A percentile compares a stretch with the other conserved stretches of the same genome.
These are phyloP conservation scores for Poeciliopsis paucimaculata DNA, from an alignment of 2,797 vertebrate genomes.

Conservation along the genomic window DNA sequence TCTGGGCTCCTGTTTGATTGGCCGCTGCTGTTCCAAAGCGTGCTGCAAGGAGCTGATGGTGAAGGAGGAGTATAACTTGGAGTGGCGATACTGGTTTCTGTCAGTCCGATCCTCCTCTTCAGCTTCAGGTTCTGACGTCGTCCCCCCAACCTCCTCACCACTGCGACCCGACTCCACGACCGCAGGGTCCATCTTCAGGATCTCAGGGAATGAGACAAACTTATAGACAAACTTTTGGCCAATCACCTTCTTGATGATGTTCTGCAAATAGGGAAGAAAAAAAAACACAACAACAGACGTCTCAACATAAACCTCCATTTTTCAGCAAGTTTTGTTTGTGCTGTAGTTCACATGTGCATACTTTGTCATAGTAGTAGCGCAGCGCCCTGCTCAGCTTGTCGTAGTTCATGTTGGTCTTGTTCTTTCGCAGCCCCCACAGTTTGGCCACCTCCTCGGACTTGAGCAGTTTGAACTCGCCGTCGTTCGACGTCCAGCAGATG, in stretches of 20 bases:
- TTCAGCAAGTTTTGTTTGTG: too few species aligned
- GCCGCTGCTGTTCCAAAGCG: conserved; percentile 82
- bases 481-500: conserved; percentile 97
- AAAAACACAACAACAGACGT: conserved; percentile 14
- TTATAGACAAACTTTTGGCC: conserved; percentile 98
- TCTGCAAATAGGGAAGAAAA: conserved; percentile 79
- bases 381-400: conserved; percentile 97
- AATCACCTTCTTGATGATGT: conserved; percentile 97
- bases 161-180: conserved; percentile 87
- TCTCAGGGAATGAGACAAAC: conserved; percentile 96
- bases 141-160: conserved; percentile 84
- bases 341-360: conserved; percentile 46
- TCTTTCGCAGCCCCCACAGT: conserved; percentile 96
- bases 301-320: neutral
- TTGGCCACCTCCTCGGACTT: conserved; percentile 98
- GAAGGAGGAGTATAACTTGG: conserved; percentile 91
- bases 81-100: conserved; percentile 89
- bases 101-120: conserved; percentile 82
- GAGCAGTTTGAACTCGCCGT: conserved; percentile 97
- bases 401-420: conserved; percentile 99
- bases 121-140: conserved; percentile 83
- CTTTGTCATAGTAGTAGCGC: conserved; percentile 99
- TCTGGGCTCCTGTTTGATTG: conserved; percentile 83
- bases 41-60: conserved; percentile 89
- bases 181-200: conserved; percentile 93